Percentiles rank a stretch among this genome's conserved stretches.
phyloP scores from a whole-genome alignment of 2,797 vertebrate species.

The Hyperoplus lanceolatus region DNA sequence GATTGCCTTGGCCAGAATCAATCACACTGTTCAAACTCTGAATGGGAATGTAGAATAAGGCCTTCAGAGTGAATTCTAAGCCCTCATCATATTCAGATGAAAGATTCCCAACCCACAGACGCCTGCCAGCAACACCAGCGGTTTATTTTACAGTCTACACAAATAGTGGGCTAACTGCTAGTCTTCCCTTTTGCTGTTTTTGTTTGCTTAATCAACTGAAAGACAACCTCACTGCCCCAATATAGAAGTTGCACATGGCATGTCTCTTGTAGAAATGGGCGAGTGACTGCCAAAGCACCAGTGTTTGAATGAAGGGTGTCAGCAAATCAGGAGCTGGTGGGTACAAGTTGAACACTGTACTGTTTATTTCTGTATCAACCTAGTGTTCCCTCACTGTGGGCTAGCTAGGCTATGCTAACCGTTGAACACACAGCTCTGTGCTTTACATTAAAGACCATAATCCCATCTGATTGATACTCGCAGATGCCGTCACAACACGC shows the following conservation, averaged over 20 bases:
- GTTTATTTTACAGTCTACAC: conserved; percentile 47
- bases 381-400: conserved; percentile 34
- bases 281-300: conserved; percentile 30
- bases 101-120: conserved; percentile 52
- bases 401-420: conserved; percentile 19
- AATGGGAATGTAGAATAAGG: conserved; percentile 48
- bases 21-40: conserved; percentile 61
- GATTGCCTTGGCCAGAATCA: conserved; percentile 55
- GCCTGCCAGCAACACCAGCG: conserved; percentile 44
- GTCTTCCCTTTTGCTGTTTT: conserved; percentile 29
- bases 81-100: conserved; percentile 51
- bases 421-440: conserved; percentile 29
- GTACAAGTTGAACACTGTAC: conserved; percentile 33
- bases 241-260: conserved; percentile 28
- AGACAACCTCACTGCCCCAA: conserved; percentile 11
- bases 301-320: conserved; percentile 56
- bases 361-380: conserved; percentile 52
- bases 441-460: conserved; percentile 51
- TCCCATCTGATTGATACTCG: conserved; percentile 59
- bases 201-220: conserved; percentile 27
- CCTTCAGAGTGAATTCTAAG: conserved; percentile 52
- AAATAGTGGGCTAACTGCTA: conserved; percentile 41
- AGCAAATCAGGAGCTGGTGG: conserved; percentile 60
- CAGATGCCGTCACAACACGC: conserved; percentile 41
- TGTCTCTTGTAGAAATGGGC: conserved; percentile 21